Evolutionary conservation across 2,888 invertebrate genomes (phyloP), one percentile per base, ranked within the genome.

Genomic region (Caprella mutica): DNA sequence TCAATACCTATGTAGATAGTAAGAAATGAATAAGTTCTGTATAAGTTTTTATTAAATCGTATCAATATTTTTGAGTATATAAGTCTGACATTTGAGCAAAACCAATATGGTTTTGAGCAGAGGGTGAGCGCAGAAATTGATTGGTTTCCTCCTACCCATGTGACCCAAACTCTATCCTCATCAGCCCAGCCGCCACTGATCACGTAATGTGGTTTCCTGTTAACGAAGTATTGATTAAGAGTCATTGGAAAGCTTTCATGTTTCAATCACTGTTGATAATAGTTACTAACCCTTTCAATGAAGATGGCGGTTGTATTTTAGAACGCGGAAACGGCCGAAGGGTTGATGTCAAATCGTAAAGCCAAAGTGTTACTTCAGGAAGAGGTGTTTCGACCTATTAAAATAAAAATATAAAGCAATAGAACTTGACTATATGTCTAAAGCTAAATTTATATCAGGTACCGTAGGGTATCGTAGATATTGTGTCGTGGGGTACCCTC

Each of bases 121-220:
- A 93, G 80, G 2, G 91, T 86, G 52, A 93, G 81, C 6, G 93
- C 88, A 54, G 90, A 77, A 74, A 94, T 94, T 14, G 40, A 26
- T 75, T 96, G 96, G 2, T 84, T 81, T 55, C 97, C 79, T 68
- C 92, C 92, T 67, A 93, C 76, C 94, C 94, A 97, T 9, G 91
- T 85, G 35, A 93, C 86, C 65, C 86, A 86, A 54, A 93, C 82
- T 73, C 90, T 86, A 1, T 84, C 84, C 59, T 82, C 77, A 44
- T 88, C 88, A 60, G 89, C 83, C 93, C 93, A 94, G 51, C 85
- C 81, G 2, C 89, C 89, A 54, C 85, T 84, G 48, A 89, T 89
- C 72, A 94, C 84, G 74, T 94, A 94, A 75, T 88, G 84, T 68
- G 92, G 92, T 56, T 90, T 90, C 75, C 5, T 76, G 76, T 62